phyloP scores from a whole-genome alignment of 1,140 invertebrate genomes.

The Manduca sexta region DNA sequence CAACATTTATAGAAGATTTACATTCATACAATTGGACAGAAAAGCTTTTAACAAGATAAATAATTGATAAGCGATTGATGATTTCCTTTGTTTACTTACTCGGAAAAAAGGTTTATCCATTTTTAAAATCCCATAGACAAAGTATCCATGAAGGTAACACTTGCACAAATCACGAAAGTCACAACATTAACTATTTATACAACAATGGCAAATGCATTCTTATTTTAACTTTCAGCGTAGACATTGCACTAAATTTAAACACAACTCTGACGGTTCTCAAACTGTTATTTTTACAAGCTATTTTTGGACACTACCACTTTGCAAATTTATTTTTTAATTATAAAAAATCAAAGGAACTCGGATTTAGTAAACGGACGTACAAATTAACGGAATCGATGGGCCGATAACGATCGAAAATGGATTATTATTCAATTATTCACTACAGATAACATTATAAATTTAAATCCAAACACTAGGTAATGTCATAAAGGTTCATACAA shows the following conservation, averaged over 20 bases:
- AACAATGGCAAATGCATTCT: slow-evolving; percentile 30
- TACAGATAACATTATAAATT: background rate
- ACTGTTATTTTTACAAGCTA: slow-evolving; percentile 33
- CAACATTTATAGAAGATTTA: no score
- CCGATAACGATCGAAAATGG: slow-evolving; percentile 6
- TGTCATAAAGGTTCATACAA: background rate
- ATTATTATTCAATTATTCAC: slow-evolving; percentile 16
- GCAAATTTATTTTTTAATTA: background rate
- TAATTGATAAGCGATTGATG: no score
- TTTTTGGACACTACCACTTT: slow-evolving; percentile 25
- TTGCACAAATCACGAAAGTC: slow-evolving; percentile 19
- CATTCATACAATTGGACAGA: no score
- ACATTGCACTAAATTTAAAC: slow-evolving; percentile 45
- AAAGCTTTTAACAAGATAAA: no score
- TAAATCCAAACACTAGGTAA: background rate
- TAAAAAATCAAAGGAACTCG: no score
- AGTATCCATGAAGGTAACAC: slow-evolving; percentile 18
- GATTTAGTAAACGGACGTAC: slow-evolving; percentile 4
- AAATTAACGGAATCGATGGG: slow-evolving; percentile 1
- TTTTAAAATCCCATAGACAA: slow-evolving; percentile 36
- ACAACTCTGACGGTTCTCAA: slow-evolving; percentile 29
- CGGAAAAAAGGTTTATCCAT: slow-evolving; percentile 43
- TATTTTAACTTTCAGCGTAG: slow-evolving; percentile 28
- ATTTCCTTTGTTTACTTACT: background rate
- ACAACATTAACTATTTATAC: slow-evolving; percentile 23